Evolutionary conservation across 2,113 vertebrate genomes (phyloP).

Genomic region (Stomatorhinus ivindoensis): DNA sequence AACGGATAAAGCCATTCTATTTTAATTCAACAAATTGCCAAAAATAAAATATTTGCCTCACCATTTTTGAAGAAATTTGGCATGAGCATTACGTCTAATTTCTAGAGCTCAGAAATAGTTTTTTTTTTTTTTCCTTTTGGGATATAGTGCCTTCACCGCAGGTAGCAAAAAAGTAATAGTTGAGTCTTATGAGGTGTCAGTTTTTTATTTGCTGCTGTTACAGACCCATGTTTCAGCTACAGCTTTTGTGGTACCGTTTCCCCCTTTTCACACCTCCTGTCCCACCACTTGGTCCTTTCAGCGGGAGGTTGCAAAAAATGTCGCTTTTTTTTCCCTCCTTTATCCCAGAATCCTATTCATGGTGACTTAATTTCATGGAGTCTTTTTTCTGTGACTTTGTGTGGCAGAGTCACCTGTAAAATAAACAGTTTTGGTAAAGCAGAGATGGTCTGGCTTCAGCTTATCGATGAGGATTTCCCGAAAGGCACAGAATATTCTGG

Average conservation of each 20-base stretch:
- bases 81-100: background rate
- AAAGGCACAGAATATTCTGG: background rate
- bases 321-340: too few relatives aligned
- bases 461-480: background rate
- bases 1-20: background rate
- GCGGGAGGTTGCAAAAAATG: background rate
- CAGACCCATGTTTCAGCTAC: background rate
- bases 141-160: background rate
- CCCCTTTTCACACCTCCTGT: background rate
- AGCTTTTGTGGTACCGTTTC: background rate
- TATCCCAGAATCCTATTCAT: background rate
- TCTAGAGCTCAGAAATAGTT: background rate
- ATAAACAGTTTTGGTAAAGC: background rate
- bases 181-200: background rate
- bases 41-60: background rate
- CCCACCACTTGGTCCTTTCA: background rate
- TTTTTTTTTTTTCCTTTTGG: background rate
- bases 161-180: background rate
- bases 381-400: background rate
- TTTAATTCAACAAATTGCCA: background rate
- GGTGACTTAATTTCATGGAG: background rate
- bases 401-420: background rate
- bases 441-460: background rate
- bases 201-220: background rate
- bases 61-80: background rate